A percentile compares a stretch with the other conserved stretches of the same genome.
Evolutionary conservation across 53 echinoderm and acorn worm species (phyloP).

Genomic region (Antedon mediterranea): DNA sequence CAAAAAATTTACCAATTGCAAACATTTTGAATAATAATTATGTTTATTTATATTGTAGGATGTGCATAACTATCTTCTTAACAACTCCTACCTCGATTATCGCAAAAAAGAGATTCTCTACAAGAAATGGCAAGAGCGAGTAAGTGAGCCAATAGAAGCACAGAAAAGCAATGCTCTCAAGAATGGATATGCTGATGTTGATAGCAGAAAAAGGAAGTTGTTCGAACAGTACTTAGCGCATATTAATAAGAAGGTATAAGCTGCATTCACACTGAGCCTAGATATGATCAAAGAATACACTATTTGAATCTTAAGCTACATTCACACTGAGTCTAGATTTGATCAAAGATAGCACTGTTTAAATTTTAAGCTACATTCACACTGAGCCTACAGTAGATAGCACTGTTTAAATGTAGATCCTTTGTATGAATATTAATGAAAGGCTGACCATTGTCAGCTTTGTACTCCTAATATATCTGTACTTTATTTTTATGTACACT

Average conservation of each 20-base stretch:
- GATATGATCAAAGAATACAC: not conserved
- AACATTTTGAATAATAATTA: not conserved
- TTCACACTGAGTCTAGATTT: not conserved
- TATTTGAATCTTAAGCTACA: too few species aligned
- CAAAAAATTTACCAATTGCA: too few species aligned
- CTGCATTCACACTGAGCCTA: too few species aligned
- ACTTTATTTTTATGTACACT: not conserved
- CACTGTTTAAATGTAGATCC: too few species aligned
- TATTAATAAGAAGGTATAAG: conserved; percentile 84
- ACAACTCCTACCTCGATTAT: conserved; percentile 79
- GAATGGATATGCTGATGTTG: conserved; percentile 55
- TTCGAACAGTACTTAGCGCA: conserved; percentile 72
- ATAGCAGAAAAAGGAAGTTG: conserved; percentile 62
- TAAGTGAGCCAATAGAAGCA: conserved; percentile 64
- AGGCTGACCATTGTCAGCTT: not conserved
- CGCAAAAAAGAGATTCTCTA: conserved; percentile 95
- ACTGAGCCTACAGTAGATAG: too few species aligned
- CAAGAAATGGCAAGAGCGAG: conserved; percentile 88
- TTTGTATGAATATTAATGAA: too few species aligned
- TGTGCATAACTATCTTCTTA: conserved; percentile 70
- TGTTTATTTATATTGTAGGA: conserved; percentile 24
- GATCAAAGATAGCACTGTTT: not conserved
- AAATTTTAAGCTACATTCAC: too few species aligned
- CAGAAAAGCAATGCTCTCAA: conserved; percentile 76
- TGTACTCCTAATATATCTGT: not conserved